A percentile compares a stretch with the other conserved stretches of the same genome.
Evolutionary conservation across 2,113 vertebrate species (phyloP).

Genomic region (Cynopterus brachyotis): DNA sequence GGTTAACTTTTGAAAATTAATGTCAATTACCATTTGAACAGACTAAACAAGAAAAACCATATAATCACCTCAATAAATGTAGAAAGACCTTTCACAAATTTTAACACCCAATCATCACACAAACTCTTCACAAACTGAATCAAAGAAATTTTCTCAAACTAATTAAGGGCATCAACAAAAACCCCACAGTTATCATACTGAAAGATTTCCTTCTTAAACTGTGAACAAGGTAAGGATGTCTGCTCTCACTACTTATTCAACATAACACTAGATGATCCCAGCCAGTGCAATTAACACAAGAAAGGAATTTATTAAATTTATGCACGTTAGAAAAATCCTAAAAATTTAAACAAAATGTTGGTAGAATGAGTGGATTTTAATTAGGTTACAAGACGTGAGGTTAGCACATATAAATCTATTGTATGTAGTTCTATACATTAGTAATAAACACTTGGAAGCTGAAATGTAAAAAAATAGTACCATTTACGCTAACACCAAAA

Average conservation of each 20-base stretch:
- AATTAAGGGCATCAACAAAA: background rate
- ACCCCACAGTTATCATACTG: background rate
- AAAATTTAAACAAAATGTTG: background rate
- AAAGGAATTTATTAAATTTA: background rate
- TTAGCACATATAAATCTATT: background rate
- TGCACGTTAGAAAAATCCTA: background rate
- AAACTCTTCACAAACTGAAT: background rate
- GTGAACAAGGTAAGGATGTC: background rate
- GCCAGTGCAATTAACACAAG: background rate
- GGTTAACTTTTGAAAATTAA: background rate
- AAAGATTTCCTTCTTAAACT: background rate
- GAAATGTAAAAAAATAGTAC: background rate
- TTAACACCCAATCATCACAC: background rate
- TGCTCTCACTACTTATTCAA: background rate
- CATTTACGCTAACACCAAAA: background rate
- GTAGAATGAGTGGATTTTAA: background rate
- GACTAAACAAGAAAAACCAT: background rate
- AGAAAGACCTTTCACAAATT: background rate
- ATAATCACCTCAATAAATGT: background rate
- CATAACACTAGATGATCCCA: background rate
- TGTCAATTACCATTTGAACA: background rate
- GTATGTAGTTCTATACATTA: background rate
- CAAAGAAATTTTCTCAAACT: background rate
- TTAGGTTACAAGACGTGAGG: background rate
- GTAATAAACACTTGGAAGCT: background rate